Percentiles rank a stretch among this genome's conserved stretches.
Conservation (phyloP, 2,113 vertebrate species). For the Trichomycterus rosablanca region DNA sequence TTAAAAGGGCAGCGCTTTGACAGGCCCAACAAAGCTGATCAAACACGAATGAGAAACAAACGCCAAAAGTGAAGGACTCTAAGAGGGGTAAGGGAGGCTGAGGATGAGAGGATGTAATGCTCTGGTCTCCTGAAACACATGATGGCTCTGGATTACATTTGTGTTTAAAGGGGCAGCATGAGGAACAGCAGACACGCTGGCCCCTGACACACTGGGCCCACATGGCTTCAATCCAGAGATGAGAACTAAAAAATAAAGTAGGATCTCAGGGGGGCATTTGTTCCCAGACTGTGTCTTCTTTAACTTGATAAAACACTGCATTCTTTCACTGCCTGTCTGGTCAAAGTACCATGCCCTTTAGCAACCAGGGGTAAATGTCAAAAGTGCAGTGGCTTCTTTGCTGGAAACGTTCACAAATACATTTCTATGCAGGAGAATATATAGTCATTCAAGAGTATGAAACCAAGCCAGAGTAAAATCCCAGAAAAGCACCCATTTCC, state of each 20-base stretch:
- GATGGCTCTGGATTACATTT: conserved; percentile 40
- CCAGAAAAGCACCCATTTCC: too few species aligned
- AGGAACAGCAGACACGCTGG: conserved; percentile 43
- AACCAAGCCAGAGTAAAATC: too few species aligned
- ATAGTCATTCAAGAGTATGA: too few species aligned
- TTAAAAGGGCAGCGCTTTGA: conserved; percentile 44
- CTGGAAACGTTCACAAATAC: too few species aligned
- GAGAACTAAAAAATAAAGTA: conserved; percentile 7
- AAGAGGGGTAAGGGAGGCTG: conserved; percentile 10
- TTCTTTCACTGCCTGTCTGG: conserved; percentile 29
- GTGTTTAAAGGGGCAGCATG: conserved; percentile 27
- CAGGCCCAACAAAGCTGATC: conserved; percentile 35
- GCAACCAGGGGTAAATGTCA: conserved; percentile 8
- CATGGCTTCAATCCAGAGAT: conserved; percentile 12
- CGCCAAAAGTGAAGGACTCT: conserved; percentile 5
- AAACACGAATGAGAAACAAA: conserved; percentile 45
- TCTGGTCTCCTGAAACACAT: neutral
- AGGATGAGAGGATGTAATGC: conserved; percentile 16
- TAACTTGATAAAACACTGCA: conserved; percentile 3
- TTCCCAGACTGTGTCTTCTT: conserved; percentile 14
- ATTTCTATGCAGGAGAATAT: too few species aligned
- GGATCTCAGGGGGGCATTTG: conserved; percentile 3
- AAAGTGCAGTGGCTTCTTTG: neutral
- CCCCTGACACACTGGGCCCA: conserved; percentile 8
- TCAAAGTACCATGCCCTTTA: conserved; percentile 23